Percentiles rank a stretch among this genome's conserved stretches.
phyloP scores from a whole-genome alignment of 2,797 vertebrate genomes.

The Chelon auratus region DNA sequence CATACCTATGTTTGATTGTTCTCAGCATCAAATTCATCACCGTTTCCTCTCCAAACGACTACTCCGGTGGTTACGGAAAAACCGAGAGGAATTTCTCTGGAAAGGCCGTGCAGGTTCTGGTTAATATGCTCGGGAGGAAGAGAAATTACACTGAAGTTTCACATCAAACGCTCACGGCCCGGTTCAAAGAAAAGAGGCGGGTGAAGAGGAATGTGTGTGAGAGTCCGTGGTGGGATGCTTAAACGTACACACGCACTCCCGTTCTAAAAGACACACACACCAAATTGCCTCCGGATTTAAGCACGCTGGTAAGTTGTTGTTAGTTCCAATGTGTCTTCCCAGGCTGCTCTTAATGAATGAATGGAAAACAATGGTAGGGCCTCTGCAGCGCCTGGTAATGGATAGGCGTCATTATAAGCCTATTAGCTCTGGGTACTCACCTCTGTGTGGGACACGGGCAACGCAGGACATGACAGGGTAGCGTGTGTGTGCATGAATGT shows the following conservation, averaged over 20 bases:
- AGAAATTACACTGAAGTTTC: constrained; percentile 71
- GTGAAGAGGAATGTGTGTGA: constrained; percentile 47
- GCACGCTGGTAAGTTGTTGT: constrained; percentile 54
- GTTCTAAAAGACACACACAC: constrained; percentile 6
- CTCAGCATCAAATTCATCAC: constrained; percentile 82
- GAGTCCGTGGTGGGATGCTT: constrained; percentile 40
- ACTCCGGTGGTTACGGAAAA: constrained; percentile 66
- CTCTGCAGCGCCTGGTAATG: constrained; percentile 76
- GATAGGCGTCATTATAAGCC: constrained; percentile 85
- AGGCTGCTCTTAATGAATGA: constrained; percentile 77
- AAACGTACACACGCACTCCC: constrained; percentile 18
- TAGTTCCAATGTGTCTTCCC: constrained; percentile 56
- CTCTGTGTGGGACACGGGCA: constrained; percentile 67
- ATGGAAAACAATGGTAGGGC: constrained; percentile 85
- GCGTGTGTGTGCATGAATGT: constrained; percentile 22
- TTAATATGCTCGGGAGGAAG: constrained; percentile 79
- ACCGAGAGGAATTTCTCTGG: constrained; percentile 60
- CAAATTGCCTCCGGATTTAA: constrained; percentile 39
- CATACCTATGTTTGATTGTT: constrained; percentile 81
- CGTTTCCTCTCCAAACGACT: constrained; percentile 58
- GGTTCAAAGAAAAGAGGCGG: constrained; percentile 75
- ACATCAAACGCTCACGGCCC: constrained; percentile 73
- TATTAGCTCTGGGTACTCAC: constrained; percentile 80
- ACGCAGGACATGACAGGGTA: constrained; percentile 40
- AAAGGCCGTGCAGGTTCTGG: constrained; percentile 75